phyloP scores from a whole-genome alignment of 2,888 invertebrate genomes.

The Craniophora ligustri region DNA sequence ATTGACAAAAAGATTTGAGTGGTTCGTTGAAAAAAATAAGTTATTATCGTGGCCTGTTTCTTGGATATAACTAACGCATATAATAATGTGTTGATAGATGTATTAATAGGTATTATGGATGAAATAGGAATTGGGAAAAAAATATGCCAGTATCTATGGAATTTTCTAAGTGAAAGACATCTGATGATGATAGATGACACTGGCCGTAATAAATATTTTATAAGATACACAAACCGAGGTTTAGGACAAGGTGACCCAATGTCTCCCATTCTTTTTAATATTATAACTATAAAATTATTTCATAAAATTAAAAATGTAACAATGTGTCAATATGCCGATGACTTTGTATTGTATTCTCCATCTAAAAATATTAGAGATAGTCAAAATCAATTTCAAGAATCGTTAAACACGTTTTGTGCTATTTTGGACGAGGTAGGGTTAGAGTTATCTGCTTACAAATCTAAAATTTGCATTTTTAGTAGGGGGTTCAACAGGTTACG shows the following conservation, averaged over 20 bases:
- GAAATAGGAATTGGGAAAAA: not conserved
- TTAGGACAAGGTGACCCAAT: too few relatives aligned
- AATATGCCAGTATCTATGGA: not conserved
- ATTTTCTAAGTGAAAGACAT: not conserved
- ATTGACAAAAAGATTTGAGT: too few relatives aligned
- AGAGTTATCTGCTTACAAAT: not conserved
- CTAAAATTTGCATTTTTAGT: constrained; percentile 5
- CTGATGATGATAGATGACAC: not conserved
- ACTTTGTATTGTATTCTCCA: not conserved
- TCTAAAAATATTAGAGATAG: not conserved
- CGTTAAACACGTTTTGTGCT: not conserved
- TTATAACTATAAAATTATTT: not conserved
- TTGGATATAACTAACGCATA: constrained; percentile 1
- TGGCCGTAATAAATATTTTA: too few relatives aligned
- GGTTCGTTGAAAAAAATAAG: too few relatives aligned
- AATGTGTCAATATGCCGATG: constrained; percentile 7
- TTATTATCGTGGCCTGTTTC: too few relatives aligned
- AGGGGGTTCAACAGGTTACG: not conserved
- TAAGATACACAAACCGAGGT: not conserved
- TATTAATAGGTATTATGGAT: not conserved
- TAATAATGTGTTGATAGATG: constrained; percentile 1
- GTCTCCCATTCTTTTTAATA: not conserved
- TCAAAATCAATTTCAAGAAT: not conserved
- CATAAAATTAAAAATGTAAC: not conserved
- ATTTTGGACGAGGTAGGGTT: not conserved